Base-by-base conservation (phyloP, 2,113 vertebrate species). In the Fukomys damarensis region DNA sequence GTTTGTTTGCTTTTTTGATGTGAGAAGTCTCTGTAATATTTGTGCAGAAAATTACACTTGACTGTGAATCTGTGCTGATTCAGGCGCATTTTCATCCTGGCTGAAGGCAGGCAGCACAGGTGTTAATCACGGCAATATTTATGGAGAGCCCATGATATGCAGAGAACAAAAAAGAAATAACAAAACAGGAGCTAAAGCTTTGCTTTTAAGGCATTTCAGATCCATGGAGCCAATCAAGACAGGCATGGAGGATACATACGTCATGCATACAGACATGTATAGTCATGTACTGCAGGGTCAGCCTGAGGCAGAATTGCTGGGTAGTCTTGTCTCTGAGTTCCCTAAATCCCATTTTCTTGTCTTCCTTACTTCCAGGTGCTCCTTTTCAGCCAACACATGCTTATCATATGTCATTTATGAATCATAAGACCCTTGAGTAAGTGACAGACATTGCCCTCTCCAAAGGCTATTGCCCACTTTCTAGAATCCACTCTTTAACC, bases 61-160 rank as follows among this genome's bases (percentile, higher is more conserved):
- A 56, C 77, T 70, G 22, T 91, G 65, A 58, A 93, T 93, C 92
- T 95, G 96, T 89, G 94, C 82, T 96, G 86, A 94, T 77, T 94
- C 92, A 76, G 76, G 82, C 68, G 65, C 30, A 58, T 83, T 87
- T 56, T 32, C 80, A 85, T 72, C 72, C 32, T 77, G 65, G 65
- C 74, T 91, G 56, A 70, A 12, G 6, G 43, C 65, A 93, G 92
- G 86, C 89, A 81, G 68, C 56, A 43, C 63, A 74, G 74, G 68
- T 91, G 52, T 81, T 86, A 61, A 49, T 91, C 83, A 83, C 19
- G 85, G 77, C 52, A 80, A 22, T 22, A 38, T 59, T 95, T 77
- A 85, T 35, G 30, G n/a, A 24, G 6, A 56, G 52, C n/a, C 74
- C 9, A 6, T 5, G 3, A 24, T 20, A 28, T 68, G 2, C 68